Conservation (phyloP, 2,797 vertebrate species). For the Sylvia borin region DNA sequence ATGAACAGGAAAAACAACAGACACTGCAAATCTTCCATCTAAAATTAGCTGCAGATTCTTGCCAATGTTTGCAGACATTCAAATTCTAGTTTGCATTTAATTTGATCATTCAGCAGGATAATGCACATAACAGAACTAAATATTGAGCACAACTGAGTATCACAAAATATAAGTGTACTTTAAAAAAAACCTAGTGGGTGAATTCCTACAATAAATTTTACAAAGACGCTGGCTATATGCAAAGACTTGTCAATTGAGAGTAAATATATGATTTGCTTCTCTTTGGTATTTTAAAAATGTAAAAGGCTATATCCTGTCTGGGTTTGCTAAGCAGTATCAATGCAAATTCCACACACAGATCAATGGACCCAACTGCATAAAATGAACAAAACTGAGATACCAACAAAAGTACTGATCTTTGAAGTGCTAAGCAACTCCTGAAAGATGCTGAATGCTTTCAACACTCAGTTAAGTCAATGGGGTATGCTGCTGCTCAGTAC, state of each 20-base stretch:
- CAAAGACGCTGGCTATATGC: slow-evolving; percentile 68
- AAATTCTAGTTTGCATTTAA: slow-evolving; percentile 85
- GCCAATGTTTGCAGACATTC: slow-evolving; percentile 85
- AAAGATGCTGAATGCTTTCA: slow-evolving; percentile 57
- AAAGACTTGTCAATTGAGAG: slow-evolving; percentile 74
- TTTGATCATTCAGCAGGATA: slow-evolving; percentile 83
- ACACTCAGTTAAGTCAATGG: slow-evolving; percentile 36
- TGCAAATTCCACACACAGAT: slow-evolving; percentile 52
- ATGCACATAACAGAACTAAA: slow-evolving; percentile 84
- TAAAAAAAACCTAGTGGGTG: slow-evolving; percentile 74
- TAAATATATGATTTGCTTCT: slow-evolving; percentile 70
- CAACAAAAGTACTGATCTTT: slow-evolving; percentile 57
- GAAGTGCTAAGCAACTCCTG: slow-evolving; percentile 61
- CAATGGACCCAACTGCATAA: slow-evolving; percentile 61
- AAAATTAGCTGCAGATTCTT: slow-evolving; percentile 85
- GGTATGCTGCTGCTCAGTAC: slow-evolving; percentile 35
- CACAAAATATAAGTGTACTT: slow-evolving; percentile 80
- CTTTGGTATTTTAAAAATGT: slow-evolving; percentile 68
- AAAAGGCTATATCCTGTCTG: slow-evolving; percentile 56
- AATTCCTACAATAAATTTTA: slow-evolving; percentile 77
- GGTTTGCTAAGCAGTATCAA: slow-evolving; percentile 54
- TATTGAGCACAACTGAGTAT: slow-evolving; percentile 82
- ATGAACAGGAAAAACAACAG: slow-evolving; percentile 80
- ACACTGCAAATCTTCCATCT: slow-evolving; percentile 83
- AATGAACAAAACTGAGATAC: slow-evolving; percentile 68